Evolutionary conservation across 2,797 vertebrate genomes (phyloP).

Genomic region (Sardinella longiceps): DNA sequence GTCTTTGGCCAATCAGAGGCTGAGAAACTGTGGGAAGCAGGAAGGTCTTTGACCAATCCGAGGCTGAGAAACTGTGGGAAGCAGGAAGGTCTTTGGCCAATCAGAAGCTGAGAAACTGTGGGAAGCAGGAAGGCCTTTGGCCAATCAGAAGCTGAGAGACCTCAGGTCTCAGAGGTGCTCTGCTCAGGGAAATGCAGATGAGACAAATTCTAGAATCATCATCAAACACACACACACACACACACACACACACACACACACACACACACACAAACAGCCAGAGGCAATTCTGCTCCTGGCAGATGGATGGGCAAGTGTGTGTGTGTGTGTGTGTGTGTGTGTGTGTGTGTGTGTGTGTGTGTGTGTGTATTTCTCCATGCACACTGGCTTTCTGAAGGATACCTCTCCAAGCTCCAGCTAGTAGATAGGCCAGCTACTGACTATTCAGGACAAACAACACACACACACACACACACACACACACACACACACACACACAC

Average conservation of each 20-base stretch:
- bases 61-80: too few species aligned
- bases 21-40: too few species aligned
- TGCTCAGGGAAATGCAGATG: background rate
- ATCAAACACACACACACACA: too few species aligned
- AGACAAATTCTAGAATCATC: background rate
- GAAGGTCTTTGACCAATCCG: too few species aligned
- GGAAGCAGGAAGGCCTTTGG: too few species aligned
- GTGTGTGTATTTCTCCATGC: background rate
- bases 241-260: too few species aligned
- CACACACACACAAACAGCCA: conserved; percentile 13
- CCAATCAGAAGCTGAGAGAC: too few species aligned
- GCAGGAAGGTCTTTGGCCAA: too few species aligned
- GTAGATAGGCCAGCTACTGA: conserved; percentile 5
- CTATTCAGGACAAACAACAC: background rate
- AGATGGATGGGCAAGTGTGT: background rate
- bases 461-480: conserved; percentile 4
- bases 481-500: too few species aligned
- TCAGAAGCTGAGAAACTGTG: too few species aligned
- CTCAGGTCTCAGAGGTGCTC: too few species aligned
- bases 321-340: background rate
- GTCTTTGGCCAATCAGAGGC: too few species aligned
- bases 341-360: background rate
- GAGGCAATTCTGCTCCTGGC: background rate
- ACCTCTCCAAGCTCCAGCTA: background rate
- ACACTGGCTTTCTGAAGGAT: background rate